Base-by-base conservation (phyloP, 2,888 invertebrate species). In the Acronicta psi region DNA sequence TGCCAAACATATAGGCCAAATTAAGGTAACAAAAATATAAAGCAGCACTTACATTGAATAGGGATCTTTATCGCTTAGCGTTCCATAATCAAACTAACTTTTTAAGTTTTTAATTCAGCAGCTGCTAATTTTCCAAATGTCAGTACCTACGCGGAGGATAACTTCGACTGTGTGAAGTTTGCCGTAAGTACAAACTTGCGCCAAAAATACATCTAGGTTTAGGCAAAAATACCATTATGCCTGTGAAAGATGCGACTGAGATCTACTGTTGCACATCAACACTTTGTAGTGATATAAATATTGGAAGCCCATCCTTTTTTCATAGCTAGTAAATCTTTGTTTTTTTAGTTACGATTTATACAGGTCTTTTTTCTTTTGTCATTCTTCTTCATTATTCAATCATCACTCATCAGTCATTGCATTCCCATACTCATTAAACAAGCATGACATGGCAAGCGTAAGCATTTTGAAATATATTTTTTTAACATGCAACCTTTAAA, bases 1-100 rank as follows among this genome's bases (percentile, higher is more conserved):
- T 84, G 97, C 97, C 51, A 97, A 97, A 77, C 97, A 98, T 89
- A 96, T 97, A 88, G 97, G 97, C 44, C 95, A 95, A 75, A 96
- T 97, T 43, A 95, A 96, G 89, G 96, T 94, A 94, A 89, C n/a
- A 43, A 45, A 14, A 6, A n/a, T 0, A n/a, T 29, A 11, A 29
- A 10, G 11, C 11, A 11, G 11, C 11, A 29, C 4, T 29, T 10
- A 11, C 29, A 2, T 25, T 29, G 29, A 29, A 29, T 29, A 4
- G 29, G 29, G 10, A 29, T 29, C 29, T 29, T 29, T 29, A 29
- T 29, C 29, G 25, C 11, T 34, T 34, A n/a, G n/a, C 34, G n/a
- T 34, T 34, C 34, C n/a, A n/a, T n/a, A n/a, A n/a, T 34, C 34
- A 34, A 34, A 34, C 6, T 6, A 34, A n/a, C 34, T 34, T 34